These are phyloP conservation scores for Limnephilus rhombicus DNA, from an alignment of 2,888 invertebrate species.

Conservation along the genomic window DNA sequence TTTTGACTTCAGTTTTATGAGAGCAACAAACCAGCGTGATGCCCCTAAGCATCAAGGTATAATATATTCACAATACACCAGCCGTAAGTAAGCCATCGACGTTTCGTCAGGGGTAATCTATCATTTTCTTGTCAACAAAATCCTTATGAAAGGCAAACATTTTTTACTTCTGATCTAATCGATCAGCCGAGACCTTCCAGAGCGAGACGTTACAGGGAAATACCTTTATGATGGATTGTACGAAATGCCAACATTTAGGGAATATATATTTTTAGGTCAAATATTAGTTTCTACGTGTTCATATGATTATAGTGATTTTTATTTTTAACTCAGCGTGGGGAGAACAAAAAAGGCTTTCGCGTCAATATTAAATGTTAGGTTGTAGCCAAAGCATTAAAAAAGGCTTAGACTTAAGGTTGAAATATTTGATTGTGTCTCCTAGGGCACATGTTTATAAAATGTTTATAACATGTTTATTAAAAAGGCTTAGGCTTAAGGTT, in stretches of 20 bases:
- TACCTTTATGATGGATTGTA: constrained; percentile 16
- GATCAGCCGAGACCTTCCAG: constrained; percentile 29
- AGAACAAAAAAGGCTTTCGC: not conserved
- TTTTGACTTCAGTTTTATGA: not conserved
- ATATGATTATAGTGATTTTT: not conserved
- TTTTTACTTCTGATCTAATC: constrained; percentile 30
- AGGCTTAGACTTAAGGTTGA: not conserved
- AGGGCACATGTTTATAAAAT: too few relatives aligned
- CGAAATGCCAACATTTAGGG: not conserved
- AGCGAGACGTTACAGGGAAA: not conserved
- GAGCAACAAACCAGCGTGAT: not conserved
- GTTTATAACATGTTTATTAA: too few relatives aligned
- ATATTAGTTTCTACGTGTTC: not conserved
- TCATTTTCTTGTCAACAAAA: constrained; percentile 50
- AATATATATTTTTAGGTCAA: not conserved
- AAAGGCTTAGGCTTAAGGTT: too few relatives aligned
- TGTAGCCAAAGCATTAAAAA: not conserved
- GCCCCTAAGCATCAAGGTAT: not conserved
- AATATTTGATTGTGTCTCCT: not conserved
- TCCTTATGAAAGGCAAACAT: constrained; percentile 44
- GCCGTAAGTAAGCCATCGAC: constrained; percentile 34
- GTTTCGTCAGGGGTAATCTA: constrained; percentile 39
- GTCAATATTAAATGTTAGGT: not conserved
- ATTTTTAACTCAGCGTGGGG: not conserved
- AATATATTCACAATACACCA: not conserved